Base-by-base conservation (phyloP, 2,888 invertebrate species). In the Dasysyrphus albostriatus region DNA sequence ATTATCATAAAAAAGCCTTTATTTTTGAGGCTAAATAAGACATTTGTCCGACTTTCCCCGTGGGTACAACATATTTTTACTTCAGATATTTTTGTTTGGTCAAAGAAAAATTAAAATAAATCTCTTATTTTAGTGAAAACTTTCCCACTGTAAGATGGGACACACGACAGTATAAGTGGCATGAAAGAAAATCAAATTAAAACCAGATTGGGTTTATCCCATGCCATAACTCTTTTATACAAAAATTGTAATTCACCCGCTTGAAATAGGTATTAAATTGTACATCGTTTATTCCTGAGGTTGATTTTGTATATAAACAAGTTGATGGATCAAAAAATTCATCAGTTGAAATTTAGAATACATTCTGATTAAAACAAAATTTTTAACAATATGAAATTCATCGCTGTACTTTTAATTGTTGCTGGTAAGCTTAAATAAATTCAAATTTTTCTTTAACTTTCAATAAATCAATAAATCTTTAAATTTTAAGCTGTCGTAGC, bases 121-220 rank as follows among this genome's bases (percentile, higher is more conserved):
- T 44, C 0, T 16, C 6, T 3, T 7, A 8, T 16, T 47, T 47
- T 16, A 8, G 3, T 29, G 29, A 6, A 37, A 58, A 58, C 9
- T 3, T 10, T 10, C 16, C 34, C 58, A 58, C 34, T 37, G 58
- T 58, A 5, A 16, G 1, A 34, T 34, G 37, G 34, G 4, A 32
- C 56, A 32, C 56, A 34, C 32, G 34, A 34, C 34, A 61, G 3
- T 37, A 32, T 32, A 34, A 37, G 0, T 16, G 5, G 37, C 58
- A 9, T 58, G 8, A 39, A 24, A 61, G 39, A 58, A 24, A 39
- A 42, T 24, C 24, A 39, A 39, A 42, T 24, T 42, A 39, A 39
- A 61, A 61, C 61, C 12, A 39, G 39, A 42, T 39, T 61, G 61
- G 61, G 61, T 61, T 61, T 61, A 61, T 61, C 61, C 61, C 61